A percentile compares a stretch with the other conserved stretches of the same genome.
Evolutionary conservation across 2,797 vertebrate genomes (phyloP).

Genomic region (Pangasius djambal): DNA sequence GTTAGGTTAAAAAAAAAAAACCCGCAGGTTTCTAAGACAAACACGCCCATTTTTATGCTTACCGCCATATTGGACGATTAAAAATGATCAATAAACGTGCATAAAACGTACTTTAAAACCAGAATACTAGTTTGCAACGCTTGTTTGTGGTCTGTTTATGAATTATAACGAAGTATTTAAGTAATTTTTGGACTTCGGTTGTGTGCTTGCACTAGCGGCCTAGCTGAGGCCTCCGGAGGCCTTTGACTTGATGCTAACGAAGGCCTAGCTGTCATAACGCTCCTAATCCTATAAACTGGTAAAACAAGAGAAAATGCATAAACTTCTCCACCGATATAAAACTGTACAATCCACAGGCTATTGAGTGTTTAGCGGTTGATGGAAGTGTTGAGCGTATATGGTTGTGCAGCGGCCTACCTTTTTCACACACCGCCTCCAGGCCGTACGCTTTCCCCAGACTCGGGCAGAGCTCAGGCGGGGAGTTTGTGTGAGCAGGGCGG

Average conservation of each 20-base stretch:
- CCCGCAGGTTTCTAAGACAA: neutral
- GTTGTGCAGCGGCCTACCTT: constrained; percentile 64
- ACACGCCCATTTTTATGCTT: constrained; percentile 25
- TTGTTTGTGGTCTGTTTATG: neutral
- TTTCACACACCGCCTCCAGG: constrained; percentile 50
- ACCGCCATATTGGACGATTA: constrained; percentile 54
- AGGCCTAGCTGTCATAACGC: constrained; percentile 24
- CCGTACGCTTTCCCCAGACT: constrained; percentile 62
- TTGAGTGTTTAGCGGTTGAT: neutral
- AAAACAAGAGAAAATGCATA: neutral
- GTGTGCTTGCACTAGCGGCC: neutral
- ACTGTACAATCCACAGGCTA: neutral
- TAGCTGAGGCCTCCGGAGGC: constrained; percentile 33
- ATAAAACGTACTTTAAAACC: constrained; percentile 25
- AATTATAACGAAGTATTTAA: neutral
- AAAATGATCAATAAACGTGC: constrained; percentile 34
- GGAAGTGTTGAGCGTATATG: constrained; percentile 43
- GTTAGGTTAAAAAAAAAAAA: neutral
- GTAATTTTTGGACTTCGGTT: neutral
- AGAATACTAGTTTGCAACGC: neutral
- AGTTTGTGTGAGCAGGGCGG: constrained; percentile 69
- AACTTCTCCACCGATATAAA: neutral
- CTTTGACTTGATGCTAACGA: constrained; percentile 30
- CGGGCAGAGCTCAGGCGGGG: constrained; percentile 68
- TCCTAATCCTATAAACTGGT: neutral